These are phyloP conservation scores for Scaptomyza flava DNA, from an alignment of 2,888 invertebrate species.

Conservation along the genomic window DNA sequence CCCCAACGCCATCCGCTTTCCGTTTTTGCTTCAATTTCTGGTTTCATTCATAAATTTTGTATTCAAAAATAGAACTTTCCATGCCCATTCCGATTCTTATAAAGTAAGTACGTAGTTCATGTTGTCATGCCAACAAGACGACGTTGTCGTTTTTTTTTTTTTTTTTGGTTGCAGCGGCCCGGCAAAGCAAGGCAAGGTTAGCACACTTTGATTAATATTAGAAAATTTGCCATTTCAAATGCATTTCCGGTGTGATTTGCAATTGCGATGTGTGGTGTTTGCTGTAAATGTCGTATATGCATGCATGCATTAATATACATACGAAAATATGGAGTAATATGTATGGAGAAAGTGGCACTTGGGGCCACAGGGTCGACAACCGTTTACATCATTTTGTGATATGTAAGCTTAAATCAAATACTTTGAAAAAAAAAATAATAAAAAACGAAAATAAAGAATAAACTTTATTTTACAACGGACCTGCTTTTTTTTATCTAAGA, in stretches of 20 bases:
- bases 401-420: not conserved
- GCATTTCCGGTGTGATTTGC: constrained; percentile 56
- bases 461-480: too few species aligned
- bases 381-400: not conserved
- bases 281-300: not conserved
- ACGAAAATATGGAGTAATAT: not conserved
- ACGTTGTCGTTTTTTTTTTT: constrained; percentile 14
- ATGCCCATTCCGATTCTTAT: constrained; percentile 11
- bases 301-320: not conserved
- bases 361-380: constrained; percentile 22
- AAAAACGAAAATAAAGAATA: too few species aligned
- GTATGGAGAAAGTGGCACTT: constrained; percentile 12
- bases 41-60: constrained; percentile 67
- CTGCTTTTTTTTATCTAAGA: too few species aligned
- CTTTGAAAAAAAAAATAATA: not conserved
- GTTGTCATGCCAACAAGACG: constrained; percentile 28
- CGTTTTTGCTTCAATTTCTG: constrained; percentile 2
- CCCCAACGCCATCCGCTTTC: not conserved
- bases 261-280: constrained; percentile 10
- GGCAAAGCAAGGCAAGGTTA: constrained; percentile 52
- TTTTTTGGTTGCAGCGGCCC: constrained; percentile 13
- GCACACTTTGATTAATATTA: constrained; percentile 58
- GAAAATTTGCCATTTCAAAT: constrained; percentile 51
- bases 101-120: constrained; percentile 8
- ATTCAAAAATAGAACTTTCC: constrained; percentile 56